Evolutionary conservation across 2,797 vertebrate genomes (phyloP).

Genomic region (Trachops cirrhosus): DNA sequence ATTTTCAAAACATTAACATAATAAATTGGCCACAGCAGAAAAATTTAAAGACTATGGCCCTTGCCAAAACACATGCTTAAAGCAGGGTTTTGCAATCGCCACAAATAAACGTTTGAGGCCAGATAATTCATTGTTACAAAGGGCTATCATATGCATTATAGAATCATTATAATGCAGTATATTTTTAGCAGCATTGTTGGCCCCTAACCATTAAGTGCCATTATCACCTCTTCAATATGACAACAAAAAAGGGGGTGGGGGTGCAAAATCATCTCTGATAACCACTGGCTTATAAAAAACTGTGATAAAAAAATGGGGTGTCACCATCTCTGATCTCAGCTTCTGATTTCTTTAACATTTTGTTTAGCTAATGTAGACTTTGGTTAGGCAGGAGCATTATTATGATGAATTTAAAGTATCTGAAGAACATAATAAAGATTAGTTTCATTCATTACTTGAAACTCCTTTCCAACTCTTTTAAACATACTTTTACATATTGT

Average conservation of each 20-base stretch:
- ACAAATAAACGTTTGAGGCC: background rate
- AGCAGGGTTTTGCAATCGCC: background rate
- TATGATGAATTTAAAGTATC: conserved; percentile 37
- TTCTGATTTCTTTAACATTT: conserved; percentile 36
- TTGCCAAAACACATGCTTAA: background rate
- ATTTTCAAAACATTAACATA: conserved; percentile 23
- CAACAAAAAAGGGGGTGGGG: background rate
- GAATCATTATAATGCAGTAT: background rate
- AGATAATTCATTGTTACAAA: background rate
- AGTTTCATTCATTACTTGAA: conserved; percentile 18
- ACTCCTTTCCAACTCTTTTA: conserved; percentile 20
- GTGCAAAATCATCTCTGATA: background rate
- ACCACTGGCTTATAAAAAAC: conserved; percentile 11
- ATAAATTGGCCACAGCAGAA: background rate
- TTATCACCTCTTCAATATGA: background rate
- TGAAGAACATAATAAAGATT: conserved; percentile 35
- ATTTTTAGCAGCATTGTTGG: background rate
- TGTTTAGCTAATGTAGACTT: background rate
- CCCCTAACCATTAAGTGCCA: background rate
- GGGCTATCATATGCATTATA: background rate
- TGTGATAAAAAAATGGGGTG: background rate
- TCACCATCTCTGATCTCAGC: background rate
- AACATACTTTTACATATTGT: background rate
- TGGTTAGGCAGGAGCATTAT: background rate
- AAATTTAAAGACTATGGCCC: background rate